These are phyloP conservation scores for Hylaeus volcanicus DNA, from an alignment of 1,140 invertebrate genomes.

Conservation along the genomic window DNA sequence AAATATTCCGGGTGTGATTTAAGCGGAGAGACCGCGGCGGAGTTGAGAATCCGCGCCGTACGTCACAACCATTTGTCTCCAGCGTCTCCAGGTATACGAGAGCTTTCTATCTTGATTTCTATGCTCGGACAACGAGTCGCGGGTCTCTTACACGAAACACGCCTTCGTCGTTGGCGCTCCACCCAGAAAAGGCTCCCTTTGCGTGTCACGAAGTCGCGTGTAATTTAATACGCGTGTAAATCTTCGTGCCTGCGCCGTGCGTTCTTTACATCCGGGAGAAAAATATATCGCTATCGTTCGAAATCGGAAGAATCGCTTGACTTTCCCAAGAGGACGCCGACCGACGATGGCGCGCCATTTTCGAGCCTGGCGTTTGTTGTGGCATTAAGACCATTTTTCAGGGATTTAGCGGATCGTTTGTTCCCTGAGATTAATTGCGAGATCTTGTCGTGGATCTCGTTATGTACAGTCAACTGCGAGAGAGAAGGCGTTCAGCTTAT, in stretches of 20 bases:
- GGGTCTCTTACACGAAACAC: slow-evolving; percentile 60
- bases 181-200: slow-evolving; percentile 57
- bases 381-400: no score
- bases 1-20: slow-evolving; percentile 68
- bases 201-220: slow-evolving; percentile 67
- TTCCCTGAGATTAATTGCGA: no score
- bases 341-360: not conserved
- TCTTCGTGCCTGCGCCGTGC: slow-evolving; percentile 41
- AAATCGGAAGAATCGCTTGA: slow-evolving; percentile 50
- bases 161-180: slow-evolving; percentile 54
- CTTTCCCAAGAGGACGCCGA: slow-evolving; percentile 39
- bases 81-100: slow-evolving; percentile 62
- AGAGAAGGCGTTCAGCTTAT: no score
- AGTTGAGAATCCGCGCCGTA: slow-evolving; percentile 60
- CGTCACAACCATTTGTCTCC: slow-evolving; percentile 69
- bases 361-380: not conserved
- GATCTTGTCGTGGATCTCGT: no score
- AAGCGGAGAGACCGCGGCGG: slow-evolving; percentile 46
- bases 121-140: slow-evolving; percentile 63
- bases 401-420: no score
- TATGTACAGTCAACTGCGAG: no score
- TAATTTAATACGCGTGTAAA: slow-evolving; percentile 69
- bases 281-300: slow-evolving; percentile 58
- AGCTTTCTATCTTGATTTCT: slow-evolving; percentile 70
- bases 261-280: slow-evolving; percentile 52